Conservation (phyloP, 2,888 invertebrate species). For the Andrena minutula region DNA sequence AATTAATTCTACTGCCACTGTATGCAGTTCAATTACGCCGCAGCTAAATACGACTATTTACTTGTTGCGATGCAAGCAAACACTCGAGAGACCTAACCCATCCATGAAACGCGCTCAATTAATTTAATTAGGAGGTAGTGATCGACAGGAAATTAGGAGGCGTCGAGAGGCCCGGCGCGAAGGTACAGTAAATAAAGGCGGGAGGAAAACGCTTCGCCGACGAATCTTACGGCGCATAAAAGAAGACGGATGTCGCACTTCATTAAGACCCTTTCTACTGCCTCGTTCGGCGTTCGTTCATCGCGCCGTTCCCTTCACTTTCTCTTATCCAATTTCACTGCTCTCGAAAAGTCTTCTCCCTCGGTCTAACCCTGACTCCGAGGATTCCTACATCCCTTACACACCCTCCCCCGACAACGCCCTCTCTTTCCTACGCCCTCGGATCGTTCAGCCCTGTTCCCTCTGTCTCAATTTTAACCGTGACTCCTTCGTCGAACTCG, state of each 20-base stretch:
- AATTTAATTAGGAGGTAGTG: not conserved
- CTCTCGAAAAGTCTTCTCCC: slow-evolving; percentile 60
- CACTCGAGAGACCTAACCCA: not conserved
- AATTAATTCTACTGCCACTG: not conserved
- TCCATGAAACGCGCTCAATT: not conserved
- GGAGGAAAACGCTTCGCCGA: slow-evolving; percentile 3
- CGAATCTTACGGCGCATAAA: slow-evolving; percentile 32
- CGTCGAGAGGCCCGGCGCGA: not conserved
- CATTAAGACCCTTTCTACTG: slow-evolving; percentile 71
- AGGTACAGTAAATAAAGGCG: slow-evolving; percentile 31
- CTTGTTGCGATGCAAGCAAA: not conserved
- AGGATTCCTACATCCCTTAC: slow-evolving; percentile 16
- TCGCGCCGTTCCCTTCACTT: slow-evolving; percentile 55
- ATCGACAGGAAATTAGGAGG: not conserved
- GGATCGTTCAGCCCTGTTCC: slow-evolving; percentile 42
- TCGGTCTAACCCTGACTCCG: slow-evolving; percentile 50
- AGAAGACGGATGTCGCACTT: slow-evolving; percentile 78
- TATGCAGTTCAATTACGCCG: not conserved
- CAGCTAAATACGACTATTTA: not conserved
- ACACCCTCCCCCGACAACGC: slow-evolving; percentile 5
- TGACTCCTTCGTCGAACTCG: slow-evolving; percentile 60
- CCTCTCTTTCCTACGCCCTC: slow-evolving; percentile 39
- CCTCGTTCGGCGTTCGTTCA: slow-evolving; percentile 46
- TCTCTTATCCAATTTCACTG: slow-evolving; percentile 68
- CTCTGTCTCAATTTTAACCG: slow-evolving; percentile 61